Percentiles rank a stretch among this genome's conserved stretches.
Evolutionary conservation across 2,113 vertebrate genomes (phyloP).

Genomic region (Phainopepla nitens): DNA sequence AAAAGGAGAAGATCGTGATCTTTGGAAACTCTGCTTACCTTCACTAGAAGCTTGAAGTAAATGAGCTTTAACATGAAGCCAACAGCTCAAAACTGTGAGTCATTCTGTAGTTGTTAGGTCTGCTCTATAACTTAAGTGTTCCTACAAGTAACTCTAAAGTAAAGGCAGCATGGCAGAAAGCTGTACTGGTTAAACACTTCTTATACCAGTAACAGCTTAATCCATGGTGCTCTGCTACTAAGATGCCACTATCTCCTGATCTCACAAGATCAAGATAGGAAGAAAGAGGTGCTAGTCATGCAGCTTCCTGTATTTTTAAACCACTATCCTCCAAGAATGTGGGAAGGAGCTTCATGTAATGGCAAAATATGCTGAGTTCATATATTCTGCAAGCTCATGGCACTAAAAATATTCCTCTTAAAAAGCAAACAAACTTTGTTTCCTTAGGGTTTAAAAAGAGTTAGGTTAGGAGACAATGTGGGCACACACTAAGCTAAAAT

Average conservation of each 20-base stretch:
- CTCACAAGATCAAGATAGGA: neutral
- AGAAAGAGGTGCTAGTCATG: neutral
- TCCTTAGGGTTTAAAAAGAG: neutral
- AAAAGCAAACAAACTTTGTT: neutral
- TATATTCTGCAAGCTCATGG: neutral
- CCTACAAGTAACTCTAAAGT: neutral
- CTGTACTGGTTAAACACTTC: neutral
- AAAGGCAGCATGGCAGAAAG: neutral
- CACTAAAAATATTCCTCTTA: neutral
- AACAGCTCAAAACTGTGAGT: neutral
- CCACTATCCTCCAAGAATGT: fast-evolving
- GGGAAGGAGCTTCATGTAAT: neutral
- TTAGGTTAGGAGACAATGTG: neutral
- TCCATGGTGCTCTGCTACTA: neutral
- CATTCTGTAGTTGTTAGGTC: neutral
- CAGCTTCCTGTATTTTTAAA: neutral
- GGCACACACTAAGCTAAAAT: neutral
- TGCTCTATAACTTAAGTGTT: neutral
- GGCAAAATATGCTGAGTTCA: neutral
- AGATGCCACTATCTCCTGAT: neutral
- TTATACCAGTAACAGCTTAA: neutral
- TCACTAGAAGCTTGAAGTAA: neutral
- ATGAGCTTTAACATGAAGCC: neutral
- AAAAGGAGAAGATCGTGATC: neutral
- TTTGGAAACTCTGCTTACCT: neutral